These are phyloP conservation scores for Platygyra sinensis DNA, from an alignment of 64 coral and sea anemone genomes.

Conservation along the genomic window DNA sequence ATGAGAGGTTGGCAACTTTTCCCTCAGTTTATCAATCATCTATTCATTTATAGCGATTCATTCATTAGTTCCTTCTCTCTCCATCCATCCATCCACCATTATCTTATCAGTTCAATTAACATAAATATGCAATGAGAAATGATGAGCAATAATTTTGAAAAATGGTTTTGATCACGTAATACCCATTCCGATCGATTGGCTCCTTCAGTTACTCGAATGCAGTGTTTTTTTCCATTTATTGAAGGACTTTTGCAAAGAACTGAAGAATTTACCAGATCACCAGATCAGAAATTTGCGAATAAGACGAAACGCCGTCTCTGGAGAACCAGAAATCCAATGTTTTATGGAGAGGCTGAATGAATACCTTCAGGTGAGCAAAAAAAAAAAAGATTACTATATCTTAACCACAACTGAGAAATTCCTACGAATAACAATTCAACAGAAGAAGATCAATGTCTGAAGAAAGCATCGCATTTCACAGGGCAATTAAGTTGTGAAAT, in stretches of 20 bases:
- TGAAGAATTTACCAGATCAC: conserved; percentile 42
- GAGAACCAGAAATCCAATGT: conserved; percentile 75
- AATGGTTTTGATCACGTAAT: no score
- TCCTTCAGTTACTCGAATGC: background rate
- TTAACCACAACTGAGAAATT: no score
- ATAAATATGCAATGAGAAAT: no score
- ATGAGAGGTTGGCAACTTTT: no score
- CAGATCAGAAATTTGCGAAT: conserved; percentile 55
- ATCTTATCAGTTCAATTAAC: background rate
- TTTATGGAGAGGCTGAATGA: conserved; percentile 71
- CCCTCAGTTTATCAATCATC: no score
- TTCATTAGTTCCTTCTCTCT: background rate
- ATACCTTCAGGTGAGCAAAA: conserved; percentile 56
- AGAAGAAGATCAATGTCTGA: no score
- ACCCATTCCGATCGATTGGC: no score
- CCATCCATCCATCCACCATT: background rate
- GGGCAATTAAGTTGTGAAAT: no score
- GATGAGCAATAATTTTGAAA: no score
- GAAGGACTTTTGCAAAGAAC: conserved; percentile 72
- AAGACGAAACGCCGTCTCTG: conserved; percentile 62
- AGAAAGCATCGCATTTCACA: no score
- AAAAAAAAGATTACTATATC: background rate
- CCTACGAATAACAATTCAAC: no score
- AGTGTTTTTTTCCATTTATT: background rate
- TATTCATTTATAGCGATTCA: background rate